Evolutionary conservation across 2,888 invertebrate species (phyloP).

Genomic region (Metopia argyrocephala): DNA sequence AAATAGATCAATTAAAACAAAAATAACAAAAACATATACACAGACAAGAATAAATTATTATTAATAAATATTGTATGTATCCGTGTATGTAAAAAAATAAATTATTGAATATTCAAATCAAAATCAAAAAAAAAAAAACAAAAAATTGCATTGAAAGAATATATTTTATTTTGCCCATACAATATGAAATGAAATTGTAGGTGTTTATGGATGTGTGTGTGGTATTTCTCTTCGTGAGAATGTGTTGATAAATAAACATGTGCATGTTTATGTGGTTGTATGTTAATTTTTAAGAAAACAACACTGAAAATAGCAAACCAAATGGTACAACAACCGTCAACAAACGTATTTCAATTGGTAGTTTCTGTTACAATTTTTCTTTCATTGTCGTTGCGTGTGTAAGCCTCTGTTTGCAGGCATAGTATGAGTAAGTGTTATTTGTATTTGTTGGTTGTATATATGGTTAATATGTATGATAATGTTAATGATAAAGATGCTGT

Average conservation of each 20-base stretch:
- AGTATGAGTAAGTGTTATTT: too few species aligned
- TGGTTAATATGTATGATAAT: conserved; percentile 36
- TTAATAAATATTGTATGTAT: background rate
- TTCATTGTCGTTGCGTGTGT: background rate
- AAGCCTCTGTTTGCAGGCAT: conserved; percentile 9
- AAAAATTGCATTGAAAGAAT: conserved; percentile 9
- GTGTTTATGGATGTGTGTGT: background rate
- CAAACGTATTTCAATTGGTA: conserved; percentile 61
- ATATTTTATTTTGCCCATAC: background rate
- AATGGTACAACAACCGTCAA: conserved; percentile 17
- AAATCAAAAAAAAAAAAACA: conserved; percentile 24
- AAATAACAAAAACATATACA: background rate
- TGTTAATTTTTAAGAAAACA: background rate
- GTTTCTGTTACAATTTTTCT: conserved; percentile 47
- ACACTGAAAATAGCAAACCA: background rate
- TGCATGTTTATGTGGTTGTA: conserved; percentile 3
- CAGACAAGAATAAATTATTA: background rate
- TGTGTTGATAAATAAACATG: background rate
- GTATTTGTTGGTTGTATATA: conserved; percentile 28
- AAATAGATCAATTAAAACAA: background rate
- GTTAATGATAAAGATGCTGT: conserved; percentile 37
- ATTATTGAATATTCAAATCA: conserved; percentile 50
- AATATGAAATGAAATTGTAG: background rate
- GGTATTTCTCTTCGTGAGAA: background rate
- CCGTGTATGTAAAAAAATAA: conserved; percentile 10